These are phyloP conservation scores for Thamnaconus septentrionalis DNA, from an alignment of 2,113 vertebrate genomes.

Conservation along the genomic window DNA sequence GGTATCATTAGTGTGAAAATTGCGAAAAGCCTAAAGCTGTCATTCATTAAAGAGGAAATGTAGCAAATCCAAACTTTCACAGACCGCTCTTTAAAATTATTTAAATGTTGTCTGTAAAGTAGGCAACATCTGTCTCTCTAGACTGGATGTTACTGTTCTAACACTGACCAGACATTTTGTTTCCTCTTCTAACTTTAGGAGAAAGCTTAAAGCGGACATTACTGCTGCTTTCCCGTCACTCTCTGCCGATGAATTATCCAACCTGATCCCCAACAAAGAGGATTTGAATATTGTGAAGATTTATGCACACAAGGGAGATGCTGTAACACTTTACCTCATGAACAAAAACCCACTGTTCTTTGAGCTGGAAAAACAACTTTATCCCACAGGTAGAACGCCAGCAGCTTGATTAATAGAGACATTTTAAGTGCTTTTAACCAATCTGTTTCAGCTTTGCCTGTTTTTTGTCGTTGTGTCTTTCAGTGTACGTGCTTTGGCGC, in stretches of 20 bases:
- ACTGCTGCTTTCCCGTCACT: constrained; percentile 81
- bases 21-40: no score
- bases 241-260: constrained; percentile 77
- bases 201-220: constrained; percentile 87
- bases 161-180: background rate
- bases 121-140: background rate
- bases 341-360: constrained; percentile 89
- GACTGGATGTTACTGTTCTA: background rate
- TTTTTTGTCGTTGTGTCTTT: constrained; percentile 26
- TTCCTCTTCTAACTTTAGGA: constrained; percentile 67
- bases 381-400: constrained; percentile 86
- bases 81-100: no score
- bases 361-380: constrained; percentile 86
- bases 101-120: background rate
- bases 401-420: background rate
- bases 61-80: no score
- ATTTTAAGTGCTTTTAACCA: no score
- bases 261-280: constrained; percentile 90
- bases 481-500: constrained; percentile 90
- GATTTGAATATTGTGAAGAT: constrained; percentile 89
- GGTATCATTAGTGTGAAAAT: no score
- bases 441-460: background rate
- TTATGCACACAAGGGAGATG: constrained; percentile 87
- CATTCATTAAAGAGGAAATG: no score
- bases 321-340: constrained; percentile 83